A percentile compares a stretch with the other conserved stretches of the same genome.
phyloP scores from a whole-genome alignment of 2,797 vertebrate genomes.

The Acropternis orthonyx region DNA sequence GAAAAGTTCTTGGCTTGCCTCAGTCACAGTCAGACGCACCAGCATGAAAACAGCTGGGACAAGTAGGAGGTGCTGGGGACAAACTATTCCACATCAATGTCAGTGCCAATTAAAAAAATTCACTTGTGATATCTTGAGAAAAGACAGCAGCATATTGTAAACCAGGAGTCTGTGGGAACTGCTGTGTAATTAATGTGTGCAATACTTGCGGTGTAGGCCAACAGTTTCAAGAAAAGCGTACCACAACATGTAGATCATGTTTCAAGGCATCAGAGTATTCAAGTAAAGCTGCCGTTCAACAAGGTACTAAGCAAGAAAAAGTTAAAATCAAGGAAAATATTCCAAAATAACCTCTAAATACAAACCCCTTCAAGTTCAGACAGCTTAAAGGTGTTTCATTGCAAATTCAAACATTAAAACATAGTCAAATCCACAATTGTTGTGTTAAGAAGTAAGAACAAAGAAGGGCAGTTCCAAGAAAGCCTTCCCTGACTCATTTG shows the following conservation, averaged over 20 bases:
- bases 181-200: background rate
- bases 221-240: background rate
- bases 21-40: background rate
- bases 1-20: background rate
- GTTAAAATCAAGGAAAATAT: background rate
- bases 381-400: background rate
- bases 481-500: background rate
- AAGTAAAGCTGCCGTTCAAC: background rate
- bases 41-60: background rate
- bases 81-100: background rate
- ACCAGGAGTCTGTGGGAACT: background rate
- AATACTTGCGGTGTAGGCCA: background rate
- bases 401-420: background rate
- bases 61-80: background rate
- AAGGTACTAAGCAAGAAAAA: background rate
- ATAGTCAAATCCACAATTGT: background rate
- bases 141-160: background rate
- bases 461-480: background rate
- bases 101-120: background rate
- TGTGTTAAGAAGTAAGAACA: background rate
- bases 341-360: background rate
- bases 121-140: background rate
- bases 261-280: background rate
- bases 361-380: background rate
- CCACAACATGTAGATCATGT: fast-evolving